Percentiles rank a stretch among this genome's conserved stretches.
These are phyloP conservation scores for Siniperca undulata DNA, from an alignment of 2,797 vertebrate species.

Conservation along the genomic window DNA sequence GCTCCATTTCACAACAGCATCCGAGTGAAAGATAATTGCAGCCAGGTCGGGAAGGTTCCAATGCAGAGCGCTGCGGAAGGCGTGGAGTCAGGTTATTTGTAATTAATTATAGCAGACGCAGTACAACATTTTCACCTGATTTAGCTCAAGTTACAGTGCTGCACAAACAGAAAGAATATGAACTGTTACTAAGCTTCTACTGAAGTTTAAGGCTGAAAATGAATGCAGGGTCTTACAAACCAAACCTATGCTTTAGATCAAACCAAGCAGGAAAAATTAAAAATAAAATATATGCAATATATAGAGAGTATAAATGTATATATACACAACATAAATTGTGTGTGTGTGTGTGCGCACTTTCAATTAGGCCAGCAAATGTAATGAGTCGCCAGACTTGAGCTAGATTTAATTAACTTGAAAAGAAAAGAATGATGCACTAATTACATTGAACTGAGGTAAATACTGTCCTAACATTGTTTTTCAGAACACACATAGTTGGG, in stretches of 20 bases:
- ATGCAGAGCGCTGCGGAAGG: constrained; percentile 16
- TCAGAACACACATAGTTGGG: constrained; percentile 3
- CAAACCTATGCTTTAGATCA: not conserved
- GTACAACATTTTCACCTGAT: constrained; percentile 17
- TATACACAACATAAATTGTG: not conserved
- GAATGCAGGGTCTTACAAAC: not conserved
- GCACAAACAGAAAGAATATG: constrained; percentile 1
- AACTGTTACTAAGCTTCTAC: not conserved
- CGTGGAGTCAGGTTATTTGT: constrained; percentile 31
- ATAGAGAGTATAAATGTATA: not conserved
- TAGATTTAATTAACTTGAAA: constrained; percentile 42
- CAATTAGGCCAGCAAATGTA: constrained; percentile 1
- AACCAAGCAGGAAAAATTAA: not conserved
- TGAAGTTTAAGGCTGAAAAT: not conserved
- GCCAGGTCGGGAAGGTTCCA: constrained; percentile 30
- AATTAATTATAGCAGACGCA: constrained; percentile 31
- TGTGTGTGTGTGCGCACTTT: not conserved
- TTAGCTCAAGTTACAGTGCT: constrained; percentile 19
- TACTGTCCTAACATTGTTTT: constrained; percentile 5
- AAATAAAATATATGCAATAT: not conserved
- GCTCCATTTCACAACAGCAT: constrained; percentile 50
- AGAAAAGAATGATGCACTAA: constrained; percentile 22
- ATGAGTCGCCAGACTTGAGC: constrained; percentile 1
- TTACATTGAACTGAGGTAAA: constrained; percentile 38
- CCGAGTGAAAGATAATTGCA: constrained; percentile 40